These are phyloP conservation scores for Euclidia mi DNA, from an alignment of 2,888 invertebrate species.

Conservation along the genomic window DNA sequence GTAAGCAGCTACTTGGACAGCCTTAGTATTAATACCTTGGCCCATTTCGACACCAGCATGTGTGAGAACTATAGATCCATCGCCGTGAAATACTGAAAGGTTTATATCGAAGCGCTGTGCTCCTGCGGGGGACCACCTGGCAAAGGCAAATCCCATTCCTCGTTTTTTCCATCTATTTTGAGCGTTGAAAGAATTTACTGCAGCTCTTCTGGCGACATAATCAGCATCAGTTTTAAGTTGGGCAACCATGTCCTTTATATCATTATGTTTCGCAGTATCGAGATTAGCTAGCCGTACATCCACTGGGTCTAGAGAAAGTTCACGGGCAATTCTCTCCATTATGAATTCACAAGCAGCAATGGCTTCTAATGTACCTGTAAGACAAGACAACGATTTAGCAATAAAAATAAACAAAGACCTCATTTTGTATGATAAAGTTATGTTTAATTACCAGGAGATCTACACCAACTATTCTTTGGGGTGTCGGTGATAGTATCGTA, in stretches of 20 bases:
- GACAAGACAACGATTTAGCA: slow-evolving; percentile 1
- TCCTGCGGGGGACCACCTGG: slow-evolving; percentile 84
- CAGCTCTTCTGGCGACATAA: slow-evolving; percentile 82
- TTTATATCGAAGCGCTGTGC: slow-evolving; percentile 38
- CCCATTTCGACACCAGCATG: slow-evolving; percentile 94
- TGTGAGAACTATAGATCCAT: slow-evolving; percentile 92
- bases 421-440: neutral
- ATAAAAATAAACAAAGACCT: neutral
- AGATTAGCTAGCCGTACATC: slow-evolving; percentile 89
- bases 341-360: slow-evolving; percentile 57
- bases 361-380: slow-evolving; percentile 86
- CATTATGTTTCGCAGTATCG: slow-evolving; percentile 46
- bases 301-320: slow-evolving; percentile 88
- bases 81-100: slow-evolving; percentile 70
- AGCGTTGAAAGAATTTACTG: slow-evolving; percentile 88
- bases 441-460: slow-evolving; percentile 68
- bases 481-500: slow-evolving; percentile 70
- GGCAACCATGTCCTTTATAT: slow-evolving; percentile 81
- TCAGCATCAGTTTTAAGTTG: slow-evolving; percentile 86
- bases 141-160: slow-evolving; percentile 90
- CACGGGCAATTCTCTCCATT: slow-evolving; percentile 91
- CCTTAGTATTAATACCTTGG: slow-evolving; percentile 94
- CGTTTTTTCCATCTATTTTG: slow-evolving; percentile 93
- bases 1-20: slow-evolving; percentile 91
- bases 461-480: slow-evolving; percentile 71